Percentiles rank a stretch among this genome's conserved stretches.
These are phyloP conservation scores for Himalopsyche tibetana DNA, from an alignment of 2,888 invertebrate species.

Conservation along the genomic window DNA sequence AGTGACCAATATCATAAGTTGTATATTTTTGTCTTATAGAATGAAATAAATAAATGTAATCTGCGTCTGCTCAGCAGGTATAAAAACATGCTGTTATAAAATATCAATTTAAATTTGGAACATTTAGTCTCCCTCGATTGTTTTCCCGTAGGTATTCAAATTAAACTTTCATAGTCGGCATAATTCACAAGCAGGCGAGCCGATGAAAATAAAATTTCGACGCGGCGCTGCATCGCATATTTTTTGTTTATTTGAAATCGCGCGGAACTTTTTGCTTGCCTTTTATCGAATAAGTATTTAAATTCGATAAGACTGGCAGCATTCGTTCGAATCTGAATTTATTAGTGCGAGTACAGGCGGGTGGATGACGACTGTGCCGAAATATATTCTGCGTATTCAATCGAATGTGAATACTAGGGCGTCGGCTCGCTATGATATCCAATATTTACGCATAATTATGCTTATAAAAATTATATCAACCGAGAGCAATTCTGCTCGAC, in stretches of 20 bases:
- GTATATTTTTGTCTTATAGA: too few species aligned
- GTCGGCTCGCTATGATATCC: constrained; percentile 3
- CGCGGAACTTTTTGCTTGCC: constrained; percentile 47
- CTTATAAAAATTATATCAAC: too few species aligned
- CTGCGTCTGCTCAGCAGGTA: too few species aligned
- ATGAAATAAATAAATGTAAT: too few species aligned
- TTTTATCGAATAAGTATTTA: constrained; percentile 59
- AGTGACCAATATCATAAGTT: too few species aligned
- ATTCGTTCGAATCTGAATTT: constrained; percentile 57
- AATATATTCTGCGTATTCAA: constrained; percentile 40
- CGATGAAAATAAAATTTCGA: constrained; percentile 42
- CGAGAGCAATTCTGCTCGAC: too few species aligned
- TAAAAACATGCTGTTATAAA: constrained; percentile 1
- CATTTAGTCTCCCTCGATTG: constrained; percentile 3
- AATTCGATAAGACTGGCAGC: constrained; percentile 63
- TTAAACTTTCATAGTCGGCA: constrained; percentile 39
- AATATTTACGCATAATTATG: neutral
- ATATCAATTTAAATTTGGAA: constrained; percentile 22
- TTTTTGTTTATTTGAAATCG: constrained; percentile 41
- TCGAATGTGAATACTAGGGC: constrained; percentile 36
- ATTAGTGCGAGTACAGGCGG: constrained; percentile 49
- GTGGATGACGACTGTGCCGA: constrained; percentile 52
- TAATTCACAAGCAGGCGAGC: constrained; percentile 42
- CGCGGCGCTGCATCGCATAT: constrained; percentile 43
- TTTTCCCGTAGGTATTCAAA: constrained; percentile 43